These are phyloP conservation scores for Chelon auratus DNA, from an alignment of 2,797 vertebrate genomes.

Conservation along the genomic window DNA sequence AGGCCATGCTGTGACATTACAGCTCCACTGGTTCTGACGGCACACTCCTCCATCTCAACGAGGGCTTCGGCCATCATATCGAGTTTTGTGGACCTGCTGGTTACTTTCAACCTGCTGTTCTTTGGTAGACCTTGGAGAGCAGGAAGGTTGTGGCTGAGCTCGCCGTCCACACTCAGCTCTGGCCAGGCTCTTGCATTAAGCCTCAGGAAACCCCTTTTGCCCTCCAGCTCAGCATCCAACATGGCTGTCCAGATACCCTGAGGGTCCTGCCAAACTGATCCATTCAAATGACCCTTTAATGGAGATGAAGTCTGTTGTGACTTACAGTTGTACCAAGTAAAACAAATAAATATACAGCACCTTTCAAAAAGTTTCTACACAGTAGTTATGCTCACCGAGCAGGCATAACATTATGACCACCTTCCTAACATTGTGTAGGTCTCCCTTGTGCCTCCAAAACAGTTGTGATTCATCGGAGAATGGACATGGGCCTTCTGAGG, in stretches of 20 bases:
- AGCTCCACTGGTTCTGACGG: conserved; percentile 70
- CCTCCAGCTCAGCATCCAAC: conserved; percentile 60
- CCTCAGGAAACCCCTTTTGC: conserved; percentile 67
- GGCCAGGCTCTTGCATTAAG: conserved; percentile 72
- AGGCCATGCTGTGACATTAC: conserved; percentile 73
- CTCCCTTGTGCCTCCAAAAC: too few relatives aligned
- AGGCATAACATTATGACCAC: too few relatives aligned
- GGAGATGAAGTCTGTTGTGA: conserved; percentile 54
- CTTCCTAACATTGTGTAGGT: too few relatives aligned
- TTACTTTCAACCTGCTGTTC: conserved; percentile 72
- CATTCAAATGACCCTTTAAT: conserved; percentile 75
- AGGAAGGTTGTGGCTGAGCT: conserved; percentile 77
- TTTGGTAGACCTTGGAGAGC: conserved; percentile 67
- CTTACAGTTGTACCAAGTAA: background rate
- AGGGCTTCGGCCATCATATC: conserved; percentile 56
- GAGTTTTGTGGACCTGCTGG: conserved; percentile 50
- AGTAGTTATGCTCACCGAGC: too few relatives aligned
- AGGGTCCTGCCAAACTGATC: conserved; percentile 75
- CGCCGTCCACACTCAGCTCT: conserved; percentile 71
- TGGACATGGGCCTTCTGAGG: too few relatives aligned
- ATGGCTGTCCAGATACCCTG: conserved; percentile 63
- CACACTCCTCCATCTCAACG: conserved; percentile 76
- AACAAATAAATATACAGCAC: background rate
- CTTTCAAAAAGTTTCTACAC: background rate
- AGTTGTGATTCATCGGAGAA: too few relatives aligned